Base-by-base conservation (phyloP, 2,113 vertebrate genomes). In the Austrofundulus limnaeus region DNA sequence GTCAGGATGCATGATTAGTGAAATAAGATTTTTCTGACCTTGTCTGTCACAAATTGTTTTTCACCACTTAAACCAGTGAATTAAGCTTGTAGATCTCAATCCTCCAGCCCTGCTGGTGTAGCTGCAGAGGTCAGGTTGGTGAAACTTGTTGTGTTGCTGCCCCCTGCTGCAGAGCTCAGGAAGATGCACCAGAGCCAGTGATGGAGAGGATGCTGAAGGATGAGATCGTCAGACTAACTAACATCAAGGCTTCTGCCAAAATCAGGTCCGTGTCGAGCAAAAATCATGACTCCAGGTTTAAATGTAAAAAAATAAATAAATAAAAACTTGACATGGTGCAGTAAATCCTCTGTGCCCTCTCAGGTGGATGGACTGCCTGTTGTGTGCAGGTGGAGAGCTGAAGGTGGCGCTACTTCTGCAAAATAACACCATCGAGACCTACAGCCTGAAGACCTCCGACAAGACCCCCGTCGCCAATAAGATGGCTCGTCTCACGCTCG, bases 401-500 rank as follows among this genome's bases (percentile, higher is more conserved):
- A 97, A 95, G 91, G 88, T 94, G 0, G 90, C 89, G 5, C 82
- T 98, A 69, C 88, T 99, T 71, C 93, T 98, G 47, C 96, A 98
- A 80, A 98, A 98, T 87, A 99, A 98, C 74, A 85, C 92, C 2
- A 60, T 98, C 5, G 97, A 98, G 71, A 90, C 87, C 0, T 96
- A 94, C 81, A 90, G 81, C 14, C 65, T 98, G 73, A 92, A 86
- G 60, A 57, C 85, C 0, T 72, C 79, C 0, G 86, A 83, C 2
- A 87, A 88, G 21, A 66, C 67, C 0, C 85, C 92, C 0, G 78
- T 93, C 19, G 87, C 91, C 61, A 85, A 84, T 37, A 94, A 94
- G 83, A 91, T 80, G 0, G 86, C 92, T 28, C 94, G 81, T 23
- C 92, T 99, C 61, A 94, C 94, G 9, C 90, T 96, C 0, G 93